Percentiles rank a stretch among this genome's conserved stretches.
These are phyloP conservation scores for Gallinago jamesoni DNA, from an alignment of 2,113 vertebrate species.

Conservation along the genomic window DNA sequence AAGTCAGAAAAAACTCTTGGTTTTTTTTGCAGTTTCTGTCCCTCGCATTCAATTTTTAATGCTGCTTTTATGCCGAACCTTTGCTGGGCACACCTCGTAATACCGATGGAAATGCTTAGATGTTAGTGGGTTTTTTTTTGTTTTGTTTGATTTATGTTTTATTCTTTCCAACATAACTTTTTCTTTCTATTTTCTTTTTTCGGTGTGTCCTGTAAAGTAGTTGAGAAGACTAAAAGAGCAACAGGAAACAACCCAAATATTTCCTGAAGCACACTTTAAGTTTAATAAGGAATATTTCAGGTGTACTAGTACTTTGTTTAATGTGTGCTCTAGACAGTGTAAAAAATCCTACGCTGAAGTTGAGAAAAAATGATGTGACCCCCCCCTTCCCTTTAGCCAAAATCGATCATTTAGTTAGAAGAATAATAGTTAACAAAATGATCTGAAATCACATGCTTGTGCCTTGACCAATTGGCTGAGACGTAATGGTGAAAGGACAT, in stretches of 20 bases:
- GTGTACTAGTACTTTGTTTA: background rate
- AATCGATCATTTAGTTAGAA: background rate
- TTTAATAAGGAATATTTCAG: background rate
- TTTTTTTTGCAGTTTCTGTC: slow-evolving; percentile 39
- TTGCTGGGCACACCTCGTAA: background rate
- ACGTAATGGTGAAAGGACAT: background rate
- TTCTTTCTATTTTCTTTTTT: slow-evolving; percentile 21
- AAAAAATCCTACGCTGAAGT: background rate
- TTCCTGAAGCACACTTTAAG: background rate
- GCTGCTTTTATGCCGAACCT: background rate
- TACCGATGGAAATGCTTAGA: background rate
- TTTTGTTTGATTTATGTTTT: background rate
- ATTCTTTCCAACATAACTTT: background rate
- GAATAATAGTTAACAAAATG: background rate
- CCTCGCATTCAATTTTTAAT: background rate
- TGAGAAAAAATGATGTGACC: background rate
- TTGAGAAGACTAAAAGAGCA: background rate
- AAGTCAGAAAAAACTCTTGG: slow-evolving; percentile 64
- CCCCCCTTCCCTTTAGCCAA: background rate
- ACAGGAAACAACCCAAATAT: background rate
- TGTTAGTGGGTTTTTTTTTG: background rate
- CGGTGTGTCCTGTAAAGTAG: background rate
- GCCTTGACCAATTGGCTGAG: background rate
- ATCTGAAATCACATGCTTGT: background rate
- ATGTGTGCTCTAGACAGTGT: background rate